Base-by-base conservation (phyloP, 2,888 invertebrate species). In the Dicranocentrus wangi region DNA sequence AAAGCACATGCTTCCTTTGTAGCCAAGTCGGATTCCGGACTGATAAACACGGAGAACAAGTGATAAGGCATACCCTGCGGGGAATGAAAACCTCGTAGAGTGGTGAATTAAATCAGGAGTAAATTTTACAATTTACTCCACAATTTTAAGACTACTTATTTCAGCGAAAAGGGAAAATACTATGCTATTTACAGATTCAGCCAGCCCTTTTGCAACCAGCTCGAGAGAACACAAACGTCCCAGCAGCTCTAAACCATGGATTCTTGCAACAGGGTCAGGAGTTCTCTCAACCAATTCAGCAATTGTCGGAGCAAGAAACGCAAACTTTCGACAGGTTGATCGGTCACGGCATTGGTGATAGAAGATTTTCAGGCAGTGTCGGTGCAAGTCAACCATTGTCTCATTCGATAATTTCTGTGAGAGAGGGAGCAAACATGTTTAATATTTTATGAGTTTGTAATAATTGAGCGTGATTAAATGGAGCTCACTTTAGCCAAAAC, bases 381-480 rank as follows among this genome's bases (percentile, higher is more conserved):
- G 79, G 65, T 86, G 86, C 21, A 86, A 65, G 53, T 86, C 86
- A 8, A 78, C 83, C 66, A 77, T 65, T 70, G 84, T 82, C 32
- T 71, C 68, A 58, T 82, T 70, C 7, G 42, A 65, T 2, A 86
- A 15, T 82, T 83, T 85, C 81, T 84, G n/a, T 21, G 8, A 51
- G 42, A 17, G 28, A 42, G 42, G 23, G 5, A 23, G 5, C 2
- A 15, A 55, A 21, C 23, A 21, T 8, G 7, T 39, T 39, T 39
- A 39, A 39, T 39, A 5, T 8, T 8, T 13, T 39, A 8, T 13
- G 13, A 39, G 13, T 39, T 39, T 39, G 13, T 39, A 39, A 39
- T n/a, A n/a, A n/a, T n/a, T n/a, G n/a, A n/a, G n/a, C n/a, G n/a
- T n/a, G n/a, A n/a, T n/a, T n/a, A n/a, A n/a, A n/a, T n/a, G n/a